phyloP scores from a whole-genome alignment of 2,888 invertebrate species.

The Agrochola macilenta region DNA sequence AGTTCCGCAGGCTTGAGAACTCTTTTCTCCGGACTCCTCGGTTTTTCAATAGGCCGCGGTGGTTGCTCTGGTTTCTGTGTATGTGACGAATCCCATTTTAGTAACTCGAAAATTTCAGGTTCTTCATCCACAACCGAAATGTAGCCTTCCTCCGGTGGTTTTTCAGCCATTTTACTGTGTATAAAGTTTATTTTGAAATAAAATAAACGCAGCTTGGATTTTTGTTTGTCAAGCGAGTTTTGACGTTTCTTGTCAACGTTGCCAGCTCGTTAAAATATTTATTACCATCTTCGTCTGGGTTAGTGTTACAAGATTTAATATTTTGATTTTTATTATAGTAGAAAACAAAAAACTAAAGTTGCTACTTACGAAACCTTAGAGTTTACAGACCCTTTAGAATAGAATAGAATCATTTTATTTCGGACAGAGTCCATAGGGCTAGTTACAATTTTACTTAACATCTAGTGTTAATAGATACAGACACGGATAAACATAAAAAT shows the following conservation, averaged over 20 bases:
- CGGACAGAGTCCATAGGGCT: no score
- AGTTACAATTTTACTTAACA: no score
- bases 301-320: conserved; percentile 16
- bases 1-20: conserved; percentile 78
- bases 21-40: conserved; percentile 83
- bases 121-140: conserved; percentile 88
- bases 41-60: conserved; percentile 79
- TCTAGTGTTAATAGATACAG: no score
- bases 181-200: conserved; percentile 77
- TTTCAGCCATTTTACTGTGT: conserved; percentile 82
- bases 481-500: no score
- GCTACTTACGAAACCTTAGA: no score
- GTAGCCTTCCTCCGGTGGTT: conserved; percentile 86
- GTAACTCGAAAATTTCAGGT: conserved; percentile 85
- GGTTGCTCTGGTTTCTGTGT: conserved; percentile 79
- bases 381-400: no score
- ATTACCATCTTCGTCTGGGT: neutral
- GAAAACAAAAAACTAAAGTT: no score
- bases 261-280: conserved; percentile 12
- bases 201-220: conserved; percentile 74
- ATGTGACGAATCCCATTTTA: conserved; percentile 87
- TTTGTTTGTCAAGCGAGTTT: conserved; percentile 70
- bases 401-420: no score
- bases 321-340: neutral
- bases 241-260: conserved; percentile 62